Conservation (phyloP, 2,888 invertebrate genomes). For the Platycheirus albimanus region DNA sequence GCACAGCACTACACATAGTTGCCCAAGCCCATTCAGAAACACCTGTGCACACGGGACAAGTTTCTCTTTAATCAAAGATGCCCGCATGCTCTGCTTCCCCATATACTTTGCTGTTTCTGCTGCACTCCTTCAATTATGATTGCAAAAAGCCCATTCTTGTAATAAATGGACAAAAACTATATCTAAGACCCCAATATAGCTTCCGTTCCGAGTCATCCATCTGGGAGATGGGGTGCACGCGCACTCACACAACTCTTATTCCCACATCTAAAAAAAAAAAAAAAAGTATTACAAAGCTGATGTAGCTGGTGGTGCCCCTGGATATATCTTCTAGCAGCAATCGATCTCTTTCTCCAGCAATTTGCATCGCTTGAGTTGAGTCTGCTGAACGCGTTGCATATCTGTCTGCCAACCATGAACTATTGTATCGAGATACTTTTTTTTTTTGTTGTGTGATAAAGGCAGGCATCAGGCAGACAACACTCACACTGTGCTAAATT, state of each 20-base stretch:
- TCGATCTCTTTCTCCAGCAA: constrained; percentile 68
- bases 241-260: constrained; percentile 17
- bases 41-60: constrained; percentile 26
- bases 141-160: constrained; percentile 43
- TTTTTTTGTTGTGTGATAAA: constrained; percentile 57
- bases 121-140: constrained; percentile 58
- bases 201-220: constrained; percentile 82
- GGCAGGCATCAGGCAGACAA: too few species aligned
- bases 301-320: constrained; percentile 11
- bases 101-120: neutral
- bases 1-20: neutral
- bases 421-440: constrained; percentile 63
- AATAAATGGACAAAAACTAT: constrained; percentile 54
- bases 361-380: constrained; percentile 63
- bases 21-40: constrained; percentile 1
- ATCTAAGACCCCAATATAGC: constrained; percentile 72
- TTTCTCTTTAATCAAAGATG: constrained; percentile 14
- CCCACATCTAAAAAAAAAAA: too few species aligned
- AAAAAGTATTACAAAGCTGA: neutral
- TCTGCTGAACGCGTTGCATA: constrained; percentile 10
- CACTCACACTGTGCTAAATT: constrained; percentile 66
- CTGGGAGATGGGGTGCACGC: constrained; percentile 73
- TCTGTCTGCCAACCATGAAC: constrained; percentile 68
- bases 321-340: constrained; percentile 48
- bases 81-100: neutral